These are phyloP conservation scores for Microctenopoma steveboyesi DNA, from an alignment of 2,797 vertebrate genomes.

Conservation along the genomic window DNA sequence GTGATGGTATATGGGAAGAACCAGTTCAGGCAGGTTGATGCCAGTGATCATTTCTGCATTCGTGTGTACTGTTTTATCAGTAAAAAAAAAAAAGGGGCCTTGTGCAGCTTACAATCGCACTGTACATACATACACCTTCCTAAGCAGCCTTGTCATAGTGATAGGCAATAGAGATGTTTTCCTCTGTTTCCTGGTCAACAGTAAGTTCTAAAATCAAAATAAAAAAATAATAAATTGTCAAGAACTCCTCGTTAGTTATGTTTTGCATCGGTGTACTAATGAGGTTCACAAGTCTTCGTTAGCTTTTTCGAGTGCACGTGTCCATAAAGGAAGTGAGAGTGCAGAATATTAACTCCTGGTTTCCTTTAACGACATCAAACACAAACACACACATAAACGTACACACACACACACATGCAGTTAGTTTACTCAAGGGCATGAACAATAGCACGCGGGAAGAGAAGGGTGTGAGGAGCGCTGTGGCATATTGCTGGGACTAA, in stretches of 20 bases:
- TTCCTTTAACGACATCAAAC: conserved; percentile 17
- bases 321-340: conserved; percentile 25
- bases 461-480: conserved; percentile 49
- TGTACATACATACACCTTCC: too few species aligned
- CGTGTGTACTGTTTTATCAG: too few species aligned
- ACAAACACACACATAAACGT: conserved; percentile 1
- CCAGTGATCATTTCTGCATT: too few species aligned
- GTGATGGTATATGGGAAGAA: too few species aligned
- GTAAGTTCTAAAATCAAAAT: neutral
- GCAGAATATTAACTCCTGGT: conserved; percentile 17
- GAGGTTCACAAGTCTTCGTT: conserved; percentile 6
- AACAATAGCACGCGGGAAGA: conserved; percentile 74
- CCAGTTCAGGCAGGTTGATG: too few species aligned
- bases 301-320: neutral
- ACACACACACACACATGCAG: conserved; percentile 11
- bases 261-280: neutral
- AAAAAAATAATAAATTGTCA: neutral
- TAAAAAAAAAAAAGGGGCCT: neutral
- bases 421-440: conserved; percentile 80
- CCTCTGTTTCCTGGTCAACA: neutral
- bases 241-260: neutral
- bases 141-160: neutral
- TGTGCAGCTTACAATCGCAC: neutral
- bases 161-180: neutral
- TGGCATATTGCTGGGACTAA: conserved; percentile 80